Percentiles rank a stretch among this genome's conserved stretches.
Conservation (phyloP, 1,140 invertebrate species). For the Conus betulinus region DNA sequence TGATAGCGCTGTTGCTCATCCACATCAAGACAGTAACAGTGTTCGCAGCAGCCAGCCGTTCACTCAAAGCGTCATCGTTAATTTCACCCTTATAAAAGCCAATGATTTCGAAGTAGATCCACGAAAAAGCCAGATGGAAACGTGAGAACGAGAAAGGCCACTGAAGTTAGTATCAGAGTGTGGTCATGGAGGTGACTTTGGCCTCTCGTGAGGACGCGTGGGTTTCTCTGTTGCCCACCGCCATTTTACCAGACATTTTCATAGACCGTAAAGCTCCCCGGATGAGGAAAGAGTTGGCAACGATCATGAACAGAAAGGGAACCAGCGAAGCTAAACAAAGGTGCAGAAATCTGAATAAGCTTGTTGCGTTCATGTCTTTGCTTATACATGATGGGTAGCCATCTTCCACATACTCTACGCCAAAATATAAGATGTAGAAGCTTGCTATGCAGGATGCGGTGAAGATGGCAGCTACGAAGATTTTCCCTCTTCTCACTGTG, state of each 20-base stretch:
- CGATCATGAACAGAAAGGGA: no score
- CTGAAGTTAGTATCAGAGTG: conserved; percentile 29
- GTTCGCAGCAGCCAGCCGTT: background rate
- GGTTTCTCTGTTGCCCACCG: no score
- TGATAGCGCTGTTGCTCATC: conserved; percentile 42
- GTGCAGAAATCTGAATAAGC: no score
- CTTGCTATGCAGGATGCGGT: background rate
- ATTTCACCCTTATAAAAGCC: background rate
- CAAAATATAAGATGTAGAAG: conserved; percentile 14
- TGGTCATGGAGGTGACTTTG: no score
- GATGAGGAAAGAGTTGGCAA: no score
- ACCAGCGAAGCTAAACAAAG: no score
- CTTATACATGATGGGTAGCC: no score
- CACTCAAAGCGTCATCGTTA: background rate
- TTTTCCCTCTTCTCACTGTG: conserved; percentile 17
- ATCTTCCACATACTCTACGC: no score
- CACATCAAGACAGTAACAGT: conserved; percentile 27
- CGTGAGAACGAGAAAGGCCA: conserved; percentile 34
- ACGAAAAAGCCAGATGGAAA: conserved; percentile 33
- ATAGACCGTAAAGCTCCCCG: no score
- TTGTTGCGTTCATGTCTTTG: no score
- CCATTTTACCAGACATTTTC: no score
- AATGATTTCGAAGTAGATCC: conserved; percentile 12
- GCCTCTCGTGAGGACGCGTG: no score
- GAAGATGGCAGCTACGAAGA: conserved; percentile 16